A percentile compares a stretch with the other conserved stretches of the same genome.
phyloP scores from a whole-genome alignment of 2,797 vertebrate species.

The Betta splendens region DNA sequence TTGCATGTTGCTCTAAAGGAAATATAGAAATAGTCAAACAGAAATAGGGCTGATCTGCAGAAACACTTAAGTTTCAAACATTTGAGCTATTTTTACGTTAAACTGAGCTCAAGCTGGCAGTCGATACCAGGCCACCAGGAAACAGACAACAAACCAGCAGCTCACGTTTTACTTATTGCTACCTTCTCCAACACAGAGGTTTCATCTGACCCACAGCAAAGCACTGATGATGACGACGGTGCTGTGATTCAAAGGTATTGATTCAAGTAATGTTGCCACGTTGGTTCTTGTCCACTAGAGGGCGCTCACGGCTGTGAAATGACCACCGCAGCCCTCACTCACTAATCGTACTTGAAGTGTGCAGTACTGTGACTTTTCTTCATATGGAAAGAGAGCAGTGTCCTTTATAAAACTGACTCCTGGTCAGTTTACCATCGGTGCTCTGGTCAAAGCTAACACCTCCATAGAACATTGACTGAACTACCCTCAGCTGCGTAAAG shows the following conservation, averaged over 20 bases:
- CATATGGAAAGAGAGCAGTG: slow-evolving; percentile 7
- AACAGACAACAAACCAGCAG: slow-evolving; percentile 39
- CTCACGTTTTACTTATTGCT: slow-evolving; percentile 67
- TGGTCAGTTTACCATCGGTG: background rate
- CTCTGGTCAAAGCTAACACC: background rate
- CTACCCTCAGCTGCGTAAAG: background rate
- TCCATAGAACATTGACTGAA: slow-evolving; percentile 29
- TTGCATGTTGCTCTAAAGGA: background rate
- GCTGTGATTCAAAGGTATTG: slow-evolving; percentile 63
- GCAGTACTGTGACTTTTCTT: slow-evolving; percentile 23
- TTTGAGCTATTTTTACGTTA: slow-evolving; percentile 50
- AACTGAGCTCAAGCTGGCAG: slow-evolving; percentile 69
- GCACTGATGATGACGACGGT: slow-evolving; percentile 35
- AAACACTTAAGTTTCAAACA: slow-evolving; percentile 7
- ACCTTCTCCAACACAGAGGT: slow-evolving; percentile 45
- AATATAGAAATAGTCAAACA: background rate
- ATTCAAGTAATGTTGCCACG: slow-evolving; percentile 78
- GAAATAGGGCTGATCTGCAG: slow-evolving; percentile 4
- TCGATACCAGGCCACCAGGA: slow-evolving; percentile 52
- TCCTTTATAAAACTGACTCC: background rate
- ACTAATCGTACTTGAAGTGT: slow-evolving; percentile 9
- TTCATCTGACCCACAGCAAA: slow-evolving; percentile 49
- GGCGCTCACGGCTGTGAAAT: slow-evolving; percentile 62
- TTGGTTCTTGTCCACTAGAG: slow-evolving; percentile 71
- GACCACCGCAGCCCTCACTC: slow-evolving; percentile 2